phyloP scores from a whole-genome alignment of 1,140 invertebrate species.

The Drosophila asahinai region DNA sequence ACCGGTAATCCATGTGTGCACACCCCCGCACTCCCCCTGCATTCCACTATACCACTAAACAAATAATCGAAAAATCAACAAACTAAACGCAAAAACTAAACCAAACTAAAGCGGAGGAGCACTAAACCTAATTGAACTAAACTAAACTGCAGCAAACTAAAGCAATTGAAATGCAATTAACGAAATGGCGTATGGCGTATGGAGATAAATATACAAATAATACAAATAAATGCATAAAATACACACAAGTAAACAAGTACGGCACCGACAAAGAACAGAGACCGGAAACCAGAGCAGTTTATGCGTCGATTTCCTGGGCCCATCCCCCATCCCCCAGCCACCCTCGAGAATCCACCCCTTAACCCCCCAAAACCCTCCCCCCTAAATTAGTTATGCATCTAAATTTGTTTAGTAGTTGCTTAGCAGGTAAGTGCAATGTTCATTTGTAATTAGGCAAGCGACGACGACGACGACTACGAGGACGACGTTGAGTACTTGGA shows the following conservation, averaged over 20 bases:
- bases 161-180: constrained; percentile 52
- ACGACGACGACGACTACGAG: constrained; percentile 7
- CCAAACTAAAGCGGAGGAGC: constrained; percentile 25
- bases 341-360: neutral
- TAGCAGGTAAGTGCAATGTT: constrained; percentile 76
- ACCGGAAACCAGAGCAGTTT: constrained; percentile 20
- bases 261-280: constrained; percentile 2
- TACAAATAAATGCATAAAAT: constrained; percentile 38
- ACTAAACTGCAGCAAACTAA: constrained; percentile 22
- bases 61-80: constrained; percentile 62
- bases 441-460: constrained; percentile 66
- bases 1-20: constrained; percentile 33
- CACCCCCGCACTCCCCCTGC: constrained; percentile 2
- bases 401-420: constrained; percentile 59
- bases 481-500: constrained; percentile 40
- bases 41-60: constrained; percentile 24
- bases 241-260: constrained; percentile 15
- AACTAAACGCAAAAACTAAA: constrained; percentile 37
- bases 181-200: constrained; percentile 35
- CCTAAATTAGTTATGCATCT: constrained; percentile 59
- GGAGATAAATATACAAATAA: constrained; percentile 30
- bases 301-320: constrained; percentile 47
- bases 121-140: constrained; percentile 30
- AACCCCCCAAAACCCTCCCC: neutral
- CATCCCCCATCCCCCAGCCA: constrained; percentile 13